Base-by-base conservation (phyloP, 1,140 invertebrate species). In the Drosophila funebris region DNA sequence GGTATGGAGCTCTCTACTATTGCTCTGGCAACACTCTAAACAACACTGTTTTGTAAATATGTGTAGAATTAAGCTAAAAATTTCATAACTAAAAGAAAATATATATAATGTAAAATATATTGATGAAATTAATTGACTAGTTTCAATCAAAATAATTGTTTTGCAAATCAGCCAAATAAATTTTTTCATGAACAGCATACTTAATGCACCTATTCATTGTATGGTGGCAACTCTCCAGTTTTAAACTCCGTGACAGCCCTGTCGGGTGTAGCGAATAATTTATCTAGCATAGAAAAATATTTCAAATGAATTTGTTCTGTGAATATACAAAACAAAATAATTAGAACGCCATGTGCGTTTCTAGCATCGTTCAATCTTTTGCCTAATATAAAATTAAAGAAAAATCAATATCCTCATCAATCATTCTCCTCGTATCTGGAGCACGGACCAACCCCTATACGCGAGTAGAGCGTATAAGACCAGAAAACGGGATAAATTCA, bases 181-280 rank as follows among this genome's bases (percentile, higher is more conserved):
- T 33, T 27, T 33, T 11, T 33, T 11, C 31, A 46, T 7, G 1
- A 58, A 7, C 56, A 18, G 29, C 41, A 58, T 46, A 58, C 43
- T 9, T 2, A 18, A 31, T 41, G 5, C 14, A 58, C 4, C 16
- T 46, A 5, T 24, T 36, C 33, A 14, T 14, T 14, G 8, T 48
- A 29, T 54, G 11, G 3, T 3, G 44, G 20, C 53, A 70, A 56
- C 39, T 8, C 60, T 70, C 13, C 18, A 58, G 36, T 58, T 67
- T 53, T 8, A 43, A 14, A 58, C 69, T 58, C 62, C 53, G 63
- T 46, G 69, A 37, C 69, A 72, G 44, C 69, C 62, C 69, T 72
- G 29, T 58, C 18, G 69, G 69, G 69, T 72, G 62, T 58, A 72
- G 62, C 69, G 69, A 67, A 67, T 48, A 67, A 44, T 72, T 58